These are phyloP conservation scores for Pocillopora grandis DNA, from an alignment of 92 coral and sea anemone species.

Conservation along the genomic window DNA sequence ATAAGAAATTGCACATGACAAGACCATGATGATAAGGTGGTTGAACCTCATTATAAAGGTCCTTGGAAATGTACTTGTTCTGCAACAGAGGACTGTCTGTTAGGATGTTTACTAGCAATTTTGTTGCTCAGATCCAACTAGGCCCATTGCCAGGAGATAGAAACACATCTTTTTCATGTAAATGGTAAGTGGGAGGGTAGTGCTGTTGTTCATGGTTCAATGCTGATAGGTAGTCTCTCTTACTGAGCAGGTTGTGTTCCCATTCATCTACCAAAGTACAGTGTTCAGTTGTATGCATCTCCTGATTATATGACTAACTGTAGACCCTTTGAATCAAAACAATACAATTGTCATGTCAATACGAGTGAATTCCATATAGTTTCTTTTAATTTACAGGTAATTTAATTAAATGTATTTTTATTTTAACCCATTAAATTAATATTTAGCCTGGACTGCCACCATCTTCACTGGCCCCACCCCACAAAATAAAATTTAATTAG, in stretches of 20 bases:
- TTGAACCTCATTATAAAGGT: too few species aligned
- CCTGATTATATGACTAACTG: conserved; percentile 13
- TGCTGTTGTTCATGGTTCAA: conserved; percentile 4
- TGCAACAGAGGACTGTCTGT: conserved; percentile 15
- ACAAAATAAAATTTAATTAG: too few species aligned
- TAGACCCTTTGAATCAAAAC: conserved; percentile 24
- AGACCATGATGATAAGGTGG: too few species aligned
- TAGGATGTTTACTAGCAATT: conserved; percentile 13
- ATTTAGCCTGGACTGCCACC: too few species aligned
- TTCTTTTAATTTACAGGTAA: too few species aligned
- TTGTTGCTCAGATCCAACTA: conserved; percentile 40
- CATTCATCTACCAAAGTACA: conserved; percentile 31
- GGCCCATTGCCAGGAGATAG: conserved; percentile 51
- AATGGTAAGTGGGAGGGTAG: neutral
- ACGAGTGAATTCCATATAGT: neutral
- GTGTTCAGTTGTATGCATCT: conserved; percentile 13
- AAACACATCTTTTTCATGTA: conserved; percentile 5
- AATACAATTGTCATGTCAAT: neutral
- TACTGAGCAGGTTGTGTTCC: conserved; percentile 25
- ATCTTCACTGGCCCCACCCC: too few species aligned
- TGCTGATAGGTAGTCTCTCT: conserved; percentile 18
- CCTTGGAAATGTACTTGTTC: neutral
- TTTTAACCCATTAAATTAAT: too few species aligned
- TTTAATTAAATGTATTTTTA: too few species aligned
- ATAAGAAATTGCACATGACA: too few species aligned